phyloP scores from a whole-genome alignment of 1,140 invertebrate genomes.

The Harpegnathos saltator region DNA sequence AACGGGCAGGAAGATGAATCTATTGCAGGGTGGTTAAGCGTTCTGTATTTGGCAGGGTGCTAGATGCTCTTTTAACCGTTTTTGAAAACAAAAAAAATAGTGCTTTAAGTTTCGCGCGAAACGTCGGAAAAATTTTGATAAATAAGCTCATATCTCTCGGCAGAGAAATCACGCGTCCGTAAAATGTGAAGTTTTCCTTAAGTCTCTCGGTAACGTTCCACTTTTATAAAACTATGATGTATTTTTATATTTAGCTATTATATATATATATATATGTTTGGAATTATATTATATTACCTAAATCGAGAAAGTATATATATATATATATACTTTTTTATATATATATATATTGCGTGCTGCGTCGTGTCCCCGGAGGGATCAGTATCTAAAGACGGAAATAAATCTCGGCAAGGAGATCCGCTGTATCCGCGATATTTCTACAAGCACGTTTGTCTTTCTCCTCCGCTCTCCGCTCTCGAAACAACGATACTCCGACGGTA shows the following conservation, averaged over 20 bases:
- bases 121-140: constrained; percentile 22
- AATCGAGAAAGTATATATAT: constrained; percentile 15
- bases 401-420: constrained; percentile 25
- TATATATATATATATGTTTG: not conserved
- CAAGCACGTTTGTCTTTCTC: constrained; percentile 51
- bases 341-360: constrained; percentile 16
- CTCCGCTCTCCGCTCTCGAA: constrained; percentile 3
- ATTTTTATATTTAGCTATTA: constrained; percentile 39
- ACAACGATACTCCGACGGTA: constrained; percentile 14
- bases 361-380: constrained; percentile 25
- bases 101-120: not conserved
- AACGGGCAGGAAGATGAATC: constrained; percentile 22
- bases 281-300: constrained; percentile 51
- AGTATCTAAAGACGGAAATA: constrained; percentile 53
- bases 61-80: constrained; percentile 13
- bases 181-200: constrained; percentile 15
- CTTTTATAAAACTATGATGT: not conserved
- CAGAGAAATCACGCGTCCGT: not conserved
- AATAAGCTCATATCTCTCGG: not conserved
- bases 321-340: not conserved
- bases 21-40: constrained; percentile 12
- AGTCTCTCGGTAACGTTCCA: constrained; percentile 1
- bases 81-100: constrained; percentile 10
- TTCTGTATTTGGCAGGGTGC: constrained; percentile 30
- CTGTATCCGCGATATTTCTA: constrained; percentile 21